Evolutionary conservation across 2,797 vertebrate species (phyloP).

Genomic region (Simalia tracyae): DNA sequence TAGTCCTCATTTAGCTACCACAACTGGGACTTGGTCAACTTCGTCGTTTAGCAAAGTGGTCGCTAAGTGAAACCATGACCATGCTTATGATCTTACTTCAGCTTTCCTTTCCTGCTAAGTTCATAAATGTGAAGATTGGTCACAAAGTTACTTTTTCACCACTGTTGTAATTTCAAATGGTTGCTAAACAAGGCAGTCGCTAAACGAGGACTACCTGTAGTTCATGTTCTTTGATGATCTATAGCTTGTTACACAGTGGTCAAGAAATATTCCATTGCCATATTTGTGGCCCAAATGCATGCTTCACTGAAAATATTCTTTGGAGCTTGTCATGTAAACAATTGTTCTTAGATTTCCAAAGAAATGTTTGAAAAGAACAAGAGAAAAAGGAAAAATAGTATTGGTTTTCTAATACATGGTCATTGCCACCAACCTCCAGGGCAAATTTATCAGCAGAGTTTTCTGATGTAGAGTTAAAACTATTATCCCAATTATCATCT

Average conservation of each 20-base stretch:
- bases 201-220: neutral
- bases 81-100: neutral
- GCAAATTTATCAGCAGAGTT: neutral
- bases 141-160: constrained; percentile 2
- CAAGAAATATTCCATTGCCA: constrained; percentile 10
- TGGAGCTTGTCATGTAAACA: neutral
- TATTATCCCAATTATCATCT: neutral
- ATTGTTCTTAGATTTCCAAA: neutral
- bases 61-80: neutral
- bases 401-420: neutral
- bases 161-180: constrained; percentile 21
- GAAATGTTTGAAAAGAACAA: neutral
- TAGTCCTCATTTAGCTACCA: neutral
- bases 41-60: neutral
- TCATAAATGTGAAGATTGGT: neutral
- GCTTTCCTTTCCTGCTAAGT: neutral
- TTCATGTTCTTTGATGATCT: constrained; percentile 36
- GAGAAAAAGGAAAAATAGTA: neutral
- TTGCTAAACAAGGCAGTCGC: neutral
- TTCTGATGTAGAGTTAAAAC: neutral
- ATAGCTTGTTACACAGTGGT: neutral
- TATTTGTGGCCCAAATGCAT: neutral
- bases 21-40: neutral
- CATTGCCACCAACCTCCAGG: neutral
- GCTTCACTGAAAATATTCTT: neutral